Evolutionary conservation across 2,113 vertebrate species (phyloP), one percentile per base, ranked within the genome.

Genomic region (Microcebus ravelobensis): DNA sequence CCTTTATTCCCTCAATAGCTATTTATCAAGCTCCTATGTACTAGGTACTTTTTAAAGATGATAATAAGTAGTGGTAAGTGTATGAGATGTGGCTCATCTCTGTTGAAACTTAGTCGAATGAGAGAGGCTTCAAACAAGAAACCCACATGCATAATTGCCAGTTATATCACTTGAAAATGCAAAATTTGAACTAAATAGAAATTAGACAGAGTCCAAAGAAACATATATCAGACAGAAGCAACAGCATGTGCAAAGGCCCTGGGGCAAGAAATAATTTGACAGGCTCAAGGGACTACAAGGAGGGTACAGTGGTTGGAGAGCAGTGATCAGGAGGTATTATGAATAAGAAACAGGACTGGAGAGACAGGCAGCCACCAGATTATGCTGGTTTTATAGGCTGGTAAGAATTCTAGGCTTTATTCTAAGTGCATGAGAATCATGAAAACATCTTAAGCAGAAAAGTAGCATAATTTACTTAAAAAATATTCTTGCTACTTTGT

Each of bases 401-500:
- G 17, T 25, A 77, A 76, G 48, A 61, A 48, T 67, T 67, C 83
- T 21, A 68, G 14, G 21, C 55, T 80, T 93, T 61, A 8, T 55
- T 48, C 63, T 63, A 12, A 95, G 23, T 65, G 6, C 11, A 57
- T 6, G 42, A 31, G 48, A 93, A 36, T 13, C 39, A 74, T 0
- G 39, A 27, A 86, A 95, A 79, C 36, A 82, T 45, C 42, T 42
- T 76, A 90, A 87, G 73, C 36, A 68, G 39, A 84, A 73, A 45
- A 55, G 4, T 45, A 68, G 31, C 82, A 48, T 84, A 91, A 96
- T 96, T 95, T 96, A 80, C 83, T 83, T 95, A 80, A 90, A 96
- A 95, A 59, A 68, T 88, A 73, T 91, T 89, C 48, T 91, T 68
- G 34, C 63, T 93, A 45, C 68, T 93, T 91, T 21, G 9, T 82